phyloP scores from a whole-genome alignment of 2,113 vertebrate genomes.

The Entelurus aequoreus region DNA sequence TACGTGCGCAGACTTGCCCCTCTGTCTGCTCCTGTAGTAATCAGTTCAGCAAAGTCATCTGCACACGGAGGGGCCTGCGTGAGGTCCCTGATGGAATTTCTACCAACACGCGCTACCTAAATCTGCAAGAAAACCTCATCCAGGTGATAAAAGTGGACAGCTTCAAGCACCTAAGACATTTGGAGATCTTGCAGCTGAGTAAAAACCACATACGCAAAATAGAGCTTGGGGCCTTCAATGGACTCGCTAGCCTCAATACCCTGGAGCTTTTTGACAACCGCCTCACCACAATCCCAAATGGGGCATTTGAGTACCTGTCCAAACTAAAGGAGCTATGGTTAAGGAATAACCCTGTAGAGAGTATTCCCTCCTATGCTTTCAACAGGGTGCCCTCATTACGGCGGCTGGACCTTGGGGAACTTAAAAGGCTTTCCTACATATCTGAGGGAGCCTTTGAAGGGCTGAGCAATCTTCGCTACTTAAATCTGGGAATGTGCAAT shows the following conservation, averaged over 20 bases:
- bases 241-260: slow-evolving; percentile 95
- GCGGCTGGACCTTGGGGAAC: slow-evolving; percentile 90
- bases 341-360: slow-evolving; percentile 96
- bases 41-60: slow-evolving; percentile 99
- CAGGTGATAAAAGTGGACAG: slow-evolving; percentile 99
- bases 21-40: slow-evolving; percentile 98
- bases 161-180: slow-evolving; percentile 96
- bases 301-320: slow-evolving; percentile 97
- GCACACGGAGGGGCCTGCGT: slow-evolving; percentile 87
- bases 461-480: slow-evolving; percentile 95
- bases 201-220: slow-evolving; percentile 98
- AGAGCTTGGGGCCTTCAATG: slow-evolving; percentile 98
- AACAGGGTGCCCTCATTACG: slow-evolving; percentile 95
- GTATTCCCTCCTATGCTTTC: slow-evolving; percentile 98
- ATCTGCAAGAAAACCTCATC: slow-evolving; percentile 98
- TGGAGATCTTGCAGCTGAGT: slow-evolving; percentile 96
- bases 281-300: slow-evolving; percentile 96
- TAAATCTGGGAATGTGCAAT: slow-evolving; percentile 99
- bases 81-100: slow-evolving; percentile 99
- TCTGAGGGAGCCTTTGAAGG: slow-evolving; percentile 99
- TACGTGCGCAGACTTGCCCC: slow-evolving; percentile 96
- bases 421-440: slow-evolving; percentile 96
- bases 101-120: slow-evolving; percentile 95
- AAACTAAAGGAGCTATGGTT: slow-evolving; percentile 99
- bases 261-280: slow-evolving; percentile 99